phyloP scores from a whole-genome alignment of 2,888 invertebrate species.

The Eurois occulta region DNA sequence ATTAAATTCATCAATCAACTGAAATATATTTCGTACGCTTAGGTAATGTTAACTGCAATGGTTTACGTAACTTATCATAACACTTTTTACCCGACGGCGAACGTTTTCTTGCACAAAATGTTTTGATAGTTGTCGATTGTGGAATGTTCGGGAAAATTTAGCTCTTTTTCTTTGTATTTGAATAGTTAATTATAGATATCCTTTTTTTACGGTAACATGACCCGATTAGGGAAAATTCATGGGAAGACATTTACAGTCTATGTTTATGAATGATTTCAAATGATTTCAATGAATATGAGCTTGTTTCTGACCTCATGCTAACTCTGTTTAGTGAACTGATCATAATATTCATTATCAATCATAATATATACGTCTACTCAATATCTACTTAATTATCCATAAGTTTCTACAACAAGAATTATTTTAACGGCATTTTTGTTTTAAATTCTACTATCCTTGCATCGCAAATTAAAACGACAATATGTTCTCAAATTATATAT shows the following conservation, averaged over 20 bases:
- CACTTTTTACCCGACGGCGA: conserved; percentile 56
- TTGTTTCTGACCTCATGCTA: background rate
- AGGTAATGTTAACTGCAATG: conserved; percentile 51
- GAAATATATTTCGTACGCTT: conserved; percentile 48
- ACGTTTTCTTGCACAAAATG: conserved; percentile 54
- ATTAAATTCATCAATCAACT: background rate
- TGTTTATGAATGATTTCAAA: background rate
- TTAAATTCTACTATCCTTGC: background rate
- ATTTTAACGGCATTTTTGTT: background rate
- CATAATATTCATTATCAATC: background rate
- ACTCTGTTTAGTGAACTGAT: background rate
- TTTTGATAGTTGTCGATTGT: conserved; percentile 19
- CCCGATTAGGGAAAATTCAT: no score
- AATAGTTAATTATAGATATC: background rate
- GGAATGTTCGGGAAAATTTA: conserved; percentile 28
- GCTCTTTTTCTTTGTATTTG: background rate
- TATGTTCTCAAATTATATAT: no score
- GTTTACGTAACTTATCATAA: conserved; percentile 65
- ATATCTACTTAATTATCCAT: background rate
- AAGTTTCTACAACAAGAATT: background rate
- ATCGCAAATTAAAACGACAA: no score
- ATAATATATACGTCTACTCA: background rate
- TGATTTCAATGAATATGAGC: background rate
- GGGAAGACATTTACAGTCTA: background rate
- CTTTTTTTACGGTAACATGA: background rate